These are phyloP conservation scores for Cheilosia soror DNA, from an alignment of 2,888 invertebrate genomes.

Conservation along the genomic window DNA sequence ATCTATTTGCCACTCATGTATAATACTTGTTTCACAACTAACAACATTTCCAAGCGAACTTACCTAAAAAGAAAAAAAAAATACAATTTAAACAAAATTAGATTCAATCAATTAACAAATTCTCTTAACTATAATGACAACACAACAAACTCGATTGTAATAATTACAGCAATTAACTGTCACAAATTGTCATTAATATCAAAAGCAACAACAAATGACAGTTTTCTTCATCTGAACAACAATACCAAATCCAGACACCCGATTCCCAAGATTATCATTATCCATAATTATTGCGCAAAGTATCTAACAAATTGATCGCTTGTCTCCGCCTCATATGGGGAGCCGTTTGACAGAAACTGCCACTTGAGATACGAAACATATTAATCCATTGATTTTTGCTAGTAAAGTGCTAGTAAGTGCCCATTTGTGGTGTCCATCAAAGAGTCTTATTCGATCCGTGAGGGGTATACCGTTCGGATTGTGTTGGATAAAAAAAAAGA, in stretches of 20 bases:
- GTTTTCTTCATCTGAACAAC: conserved; percentile 12
- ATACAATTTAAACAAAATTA: conserved; percentile 6
- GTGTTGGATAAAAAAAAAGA: neutral
- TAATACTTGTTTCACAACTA: neutral
- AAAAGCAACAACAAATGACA: conserved; percentile 10
- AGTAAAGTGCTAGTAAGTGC: conserved; percentile 57
- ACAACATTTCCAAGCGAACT: neutral
- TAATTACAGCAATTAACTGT: conserved; percentile 49
- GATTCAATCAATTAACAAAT: conserved; percentile 21
- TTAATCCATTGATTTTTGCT: conserved; percentile 60
- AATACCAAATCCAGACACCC: conserved; percentile 44
- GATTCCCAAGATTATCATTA: conserved; percentile 72
- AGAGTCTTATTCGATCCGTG: conserved; percentile 16
- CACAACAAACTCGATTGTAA: conserved; percentile 5
- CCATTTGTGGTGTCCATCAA: conserved; percentile 59
- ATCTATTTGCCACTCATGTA: no score
- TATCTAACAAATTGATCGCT: conserved; percentile 66
- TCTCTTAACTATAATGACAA: conserved; percentile 16
- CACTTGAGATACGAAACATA: conserved; percentile 68
- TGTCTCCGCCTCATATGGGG: conserved; percentile 66
- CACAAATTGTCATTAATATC: conserved; percentile 40
- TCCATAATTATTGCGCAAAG: conserved; percentile 63
- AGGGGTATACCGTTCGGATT: neutral
- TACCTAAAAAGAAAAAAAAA: conserved; percentile 50
- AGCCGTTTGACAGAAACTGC: conserved; percentile 35